Evolutionary conservation across 2,797 vertebrate species (phyloP).

Genomic region (Lutra lutra): DNA sequence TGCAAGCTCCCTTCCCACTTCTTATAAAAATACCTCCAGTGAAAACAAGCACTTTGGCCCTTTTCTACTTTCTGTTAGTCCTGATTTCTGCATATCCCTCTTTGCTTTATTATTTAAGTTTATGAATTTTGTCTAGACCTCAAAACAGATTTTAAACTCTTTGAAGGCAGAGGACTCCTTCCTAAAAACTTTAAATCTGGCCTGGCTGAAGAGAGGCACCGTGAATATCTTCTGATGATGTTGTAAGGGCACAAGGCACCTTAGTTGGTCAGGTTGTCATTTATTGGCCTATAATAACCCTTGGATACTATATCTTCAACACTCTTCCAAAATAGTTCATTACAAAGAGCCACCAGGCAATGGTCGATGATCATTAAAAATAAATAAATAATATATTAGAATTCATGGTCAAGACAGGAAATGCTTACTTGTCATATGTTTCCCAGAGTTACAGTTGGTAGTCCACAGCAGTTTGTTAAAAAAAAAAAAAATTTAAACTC

Average conservation of each 20-base stretch:
- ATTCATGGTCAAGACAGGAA: conserved; percentile 74
- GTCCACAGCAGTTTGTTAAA: conserved; percentile 61
- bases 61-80: not conserved
- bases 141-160: not conserved
- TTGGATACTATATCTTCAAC: not conserved
- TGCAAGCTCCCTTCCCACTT: conserved; percentile 6
- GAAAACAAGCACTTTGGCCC: conserved; percentile 27
- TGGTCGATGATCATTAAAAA: conserved; percentile 72
- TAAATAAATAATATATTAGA: conserved; percentile 77
- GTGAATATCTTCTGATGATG: not conserved
- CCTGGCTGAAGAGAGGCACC: not conserved
- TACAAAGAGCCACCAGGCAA: conserved; percentile 73
- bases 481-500: not conserved
- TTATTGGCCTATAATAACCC: not conserved
- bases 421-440: conserved; percentile 74
- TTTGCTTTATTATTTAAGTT: conserved; percentile 26
- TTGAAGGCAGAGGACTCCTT: not conserved
- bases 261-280: not conserved
- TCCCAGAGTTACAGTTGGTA: conserved; percentile 63
- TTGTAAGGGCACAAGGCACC: not conserved
- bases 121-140: not conserved
- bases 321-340: not conserved
- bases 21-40: conserved; percentile 9
- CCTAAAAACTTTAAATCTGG: not conserved
- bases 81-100: not conserved